Percentiles rank a stretch among this genome's conserved stretches.
Conservation (phyloP, 2,113 vertebrate genomes). For the Hemichromis elongatus region DNA sequence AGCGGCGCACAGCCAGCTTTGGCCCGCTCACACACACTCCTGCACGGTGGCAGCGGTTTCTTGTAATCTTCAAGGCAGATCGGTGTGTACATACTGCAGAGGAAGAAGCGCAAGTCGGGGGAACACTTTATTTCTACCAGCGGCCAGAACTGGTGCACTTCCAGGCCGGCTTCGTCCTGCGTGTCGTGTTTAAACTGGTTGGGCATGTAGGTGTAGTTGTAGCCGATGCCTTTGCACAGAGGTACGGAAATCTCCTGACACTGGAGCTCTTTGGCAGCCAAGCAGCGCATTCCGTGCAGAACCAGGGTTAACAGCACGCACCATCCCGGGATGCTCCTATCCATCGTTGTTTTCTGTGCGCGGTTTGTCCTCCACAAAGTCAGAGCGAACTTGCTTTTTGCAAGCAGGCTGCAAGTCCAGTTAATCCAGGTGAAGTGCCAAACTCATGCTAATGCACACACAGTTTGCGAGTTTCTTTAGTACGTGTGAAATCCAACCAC, state of each 20-base stretch:
- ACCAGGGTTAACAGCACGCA: conserved; percentile 34
- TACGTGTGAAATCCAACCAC: not conserved
- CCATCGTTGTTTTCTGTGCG: conserved; percentile 30
- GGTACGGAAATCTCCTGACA: conserved; percentile 93
- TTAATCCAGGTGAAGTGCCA: conserved; percentile 9
- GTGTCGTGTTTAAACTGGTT: conserved; percentile 92
- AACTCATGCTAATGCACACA: conserved; percentile 19
- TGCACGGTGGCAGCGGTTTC: conserved; percentile 91
- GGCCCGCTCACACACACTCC: conserved; percentile 88
- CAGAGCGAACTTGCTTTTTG: conserved; percentile 44
- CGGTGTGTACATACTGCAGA: conserved; percentile 94
- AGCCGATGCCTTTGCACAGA: conserved; percentile 87
- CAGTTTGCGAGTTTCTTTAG: not conserved
- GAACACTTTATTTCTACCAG: conserved; percentile 90
- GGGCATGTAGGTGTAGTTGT: conserved; percentile 90
- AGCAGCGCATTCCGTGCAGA: conserved; percentile 27
- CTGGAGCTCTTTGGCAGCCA: conserved; percentile 81
- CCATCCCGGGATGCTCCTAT: conserved; percentile 37
- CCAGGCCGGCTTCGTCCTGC: conserved; percentile 88
- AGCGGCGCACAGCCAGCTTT: conserved; percentile 90
- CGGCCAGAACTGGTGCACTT: conserved; percentile 92
- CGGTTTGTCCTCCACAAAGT: not conserved
- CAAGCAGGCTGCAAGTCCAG: conserved; percentile 26
- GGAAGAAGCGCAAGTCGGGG: conserved; percentile 89
- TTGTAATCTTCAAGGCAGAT: conserved; percentile 95